phyloP scores from a whole-genome alignment of 2,888 invertebrate genomes.

The Papilio demoleus region DNA sequence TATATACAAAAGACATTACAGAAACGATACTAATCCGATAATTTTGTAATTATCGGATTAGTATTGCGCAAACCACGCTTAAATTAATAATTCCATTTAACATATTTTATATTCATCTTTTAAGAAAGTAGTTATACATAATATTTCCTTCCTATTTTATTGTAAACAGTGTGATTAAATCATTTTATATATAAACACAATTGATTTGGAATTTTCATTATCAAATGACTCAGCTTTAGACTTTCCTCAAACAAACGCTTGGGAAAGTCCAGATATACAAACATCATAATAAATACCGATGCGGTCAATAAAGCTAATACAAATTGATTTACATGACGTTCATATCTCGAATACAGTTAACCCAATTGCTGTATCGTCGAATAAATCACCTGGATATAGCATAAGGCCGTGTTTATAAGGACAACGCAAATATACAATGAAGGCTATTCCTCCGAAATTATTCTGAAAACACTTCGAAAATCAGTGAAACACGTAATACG shows the following conservation, averaged over 20 bases:
- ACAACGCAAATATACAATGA: conserved; percentile 27
- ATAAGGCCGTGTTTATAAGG: conserved; percentile 39
- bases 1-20: too few species aligned
- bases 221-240: conserved; percentile 17
- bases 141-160: neutral
- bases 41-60: too few species aligned
- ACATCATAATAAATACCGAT: conserved; percentile 35
- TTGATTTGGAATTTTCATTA: neutral
- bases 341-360: conserved; percentile 58
- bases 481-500: too few species aligned
- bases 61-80: too few species aligned
- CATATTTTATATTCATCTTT: too few species aligned
- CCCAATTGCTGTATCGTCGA: conserved; percentile 58
- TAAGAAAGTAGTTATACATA: too few species aligned
- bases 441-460: conserved; percentile 8
- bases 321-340: conserved; percentile 39
- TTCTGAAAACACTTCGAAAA: neutral
- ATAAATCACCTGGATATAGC: conserved; percentile 57
- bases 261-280: conserved; percentile 39
- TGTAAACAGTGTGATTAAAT: neutral
- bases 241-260: conserved; percentile 35
- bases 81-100: too few species aligned
- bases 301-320: conserved; percentile 38
- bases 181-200: neutral
- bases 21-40: too few species aligned